These are phyloP conservation scores for Drosophila subquinaria DNA, from an alignment of 2,888 invertebrate species.

Conservation along the genomic window DNA sequence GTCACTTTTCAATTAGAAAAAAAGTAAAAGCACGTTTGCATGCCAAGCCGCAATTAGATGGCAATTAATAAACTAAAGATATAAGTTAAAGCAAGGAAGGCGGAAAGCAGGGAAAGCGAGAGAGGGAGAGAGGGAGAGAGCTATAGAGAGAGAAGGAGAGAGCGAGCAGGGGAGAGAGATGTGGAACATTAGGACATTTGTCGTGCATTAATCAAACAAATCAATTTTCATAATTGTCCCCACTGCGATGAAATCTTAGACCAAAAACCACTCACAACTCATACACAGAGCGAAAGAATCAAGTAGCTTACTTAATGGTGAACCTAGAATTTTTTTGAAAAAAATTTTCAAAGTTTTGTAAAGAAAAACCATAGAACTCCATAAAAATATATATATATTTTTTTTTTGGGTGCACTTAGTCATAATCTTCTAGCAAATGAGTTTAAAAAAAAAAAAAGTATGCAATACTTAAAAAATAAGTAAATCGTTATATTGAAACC, in stretches of 20 bases:
- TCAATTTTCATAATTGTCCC: slow-evolving; percentile 67
- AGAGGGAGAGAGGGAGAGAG: background rate
- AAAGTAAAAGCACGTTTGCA: slow-evolving; percentile 46
- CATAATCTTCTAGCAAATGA: too few species aligned
- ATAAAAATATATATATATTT: too few species aligned
- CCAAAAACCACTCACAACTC: slow-evolving; percentile 40
- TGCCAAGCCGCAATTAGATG: slow-evolving; percentile 68
- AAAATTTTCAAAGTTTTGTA: too few species aligned
- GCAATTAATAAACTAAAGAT: slow-evolving; percentile 66
- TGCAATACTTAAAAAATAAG: too few species aligned
- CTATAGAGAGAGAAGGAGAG: background rate
- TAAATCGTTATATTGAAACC: too few species aligned
- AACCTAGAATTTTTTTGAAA: too few species aligned
- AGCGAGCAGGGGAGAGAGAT: background rate
- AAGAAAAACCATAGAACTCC: too few species aligned
- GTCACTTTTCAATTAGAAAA: slow-evolving; percentile 57
- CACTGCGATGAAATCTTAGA: slow-evolving; percentile 39
- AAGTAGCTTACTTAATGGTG: too few species aligned
- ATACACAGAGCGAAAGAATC: background rate
- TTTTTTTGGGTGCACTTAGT: too few species aligned
- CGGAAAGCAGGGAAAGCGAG: background rate
- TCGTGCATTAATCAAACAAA: slow-evolving; percentile 74
- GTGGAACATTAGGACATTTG: slow-evolving; percentile 9
- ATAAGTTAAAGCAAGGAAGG: slow-evolving; percentile 3
- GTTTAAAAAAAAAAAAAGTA: too few species aligned